Conservation (phyloP, 1,140 invertebrate species). For the Temnothorax nylanderi region DNA sequence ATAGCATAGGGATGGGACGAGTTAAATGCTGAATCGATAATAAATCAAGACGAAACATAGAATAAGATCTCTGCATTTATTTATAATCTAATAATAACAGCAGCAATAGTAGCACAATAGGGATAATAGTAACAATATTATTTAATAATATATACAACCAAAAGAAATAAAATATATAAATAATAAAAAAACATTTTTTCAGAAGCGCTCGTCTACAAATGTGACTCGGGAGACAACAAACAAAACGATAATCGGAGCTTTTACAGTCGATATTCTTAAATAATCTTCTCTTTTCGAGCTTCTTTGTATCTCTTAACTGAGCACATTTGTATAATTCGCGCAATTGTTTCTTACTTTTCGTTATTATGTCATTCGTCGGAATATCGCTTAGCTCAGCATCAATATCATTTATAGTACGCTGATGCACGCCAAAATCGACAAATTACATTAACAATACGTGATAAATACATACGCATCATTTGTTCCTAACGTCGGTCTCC, state of each 20-base stretch:
- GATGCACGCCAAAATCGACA: background rate
- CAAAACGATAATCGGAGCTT: background rate
- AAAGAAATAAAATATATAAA: slow-evolving; percentile 36
- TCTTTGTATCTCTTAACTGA: background rate
- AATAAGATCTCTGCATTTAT: slow-evolving; percentile 65
- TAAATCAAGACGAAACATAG: slow-evolving; percentile 28
- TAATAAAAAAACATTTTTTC: slow-evolving; percentile 39
- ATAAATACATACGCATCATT: background rate
- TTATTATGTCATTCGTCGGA: background rate
- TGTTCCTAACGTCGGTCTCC: background rate
- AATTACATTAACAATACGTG: background rate
- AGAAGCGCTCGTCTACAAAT: slow-evolving; percentile 21
- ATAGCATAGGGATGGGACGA: background rate
- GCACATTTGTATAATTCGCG: slow-evolving; percentile 14
- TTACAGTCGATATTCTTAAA: background rate
- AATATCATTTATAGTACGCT: background rate
- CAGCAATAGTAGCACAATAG: slow-evolving; percentile 55
- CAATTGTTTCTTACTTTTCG: background rate
- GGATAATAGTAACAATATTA: slow-evolving; percentile 48
- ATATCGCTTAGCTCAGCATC: background rate
- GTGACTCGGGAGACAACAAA: slow-evolving; percentile 6
- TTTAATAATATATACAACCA: slow-evolving; percentile 66
- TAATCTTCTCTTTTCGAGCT: background rate
- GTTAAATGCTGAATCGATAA: slow-evolving; percentile 20
- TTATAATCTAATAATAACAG: slow-evolving; percentile 67